Percentiles rank a stretch among this genome's conserved stretches.
Evolutionary conservation across 2,113 vertebrate genomes (phyloP).

Genomic region (Toxotes jaculatrix): DNA sequence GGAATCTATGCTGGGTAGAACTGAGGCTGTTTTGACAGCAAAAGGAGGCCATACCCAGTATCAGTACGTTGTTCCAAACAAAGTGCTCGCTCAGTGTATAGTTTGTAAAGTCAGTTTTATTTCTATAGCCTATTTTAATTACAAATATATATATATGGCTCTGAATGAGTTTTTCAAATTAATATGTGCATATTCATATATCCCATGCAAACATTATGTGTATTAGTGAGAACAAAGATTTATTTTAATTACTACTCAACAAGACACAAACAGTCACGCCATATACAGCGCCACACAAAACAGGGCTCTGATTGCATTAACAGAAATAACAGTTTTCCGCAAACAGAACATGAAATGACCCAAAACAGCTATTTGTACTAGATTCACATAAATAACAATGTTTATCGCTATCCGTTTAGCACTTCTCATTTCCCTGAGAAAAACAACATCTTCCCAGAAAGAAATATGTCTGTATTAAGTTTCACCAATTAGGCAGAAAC

Average conservation of each 20-base stretch:
- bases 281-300: not conserved
- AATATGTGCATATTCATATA: not conserved
- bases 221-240: not conserved
- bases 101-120: not conserved
- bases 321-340: not conserved
- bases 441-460: not conserved
- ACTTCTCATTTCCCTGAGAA: not conserved
- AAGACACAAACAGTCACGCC: not conserved
- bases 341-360: not conserved
- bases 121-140: not conserved
- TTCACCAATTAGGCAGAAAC: slow-evolving; percentile 17
- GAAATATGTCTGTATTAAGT: slow-evolving; percentile 13
- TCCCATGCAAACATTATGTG: not conserved
- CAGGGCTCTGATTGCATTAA: not conserved
- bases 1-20: not conserved
- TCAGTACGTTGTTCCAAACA: not conserved
- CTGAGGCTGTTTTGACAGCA: not conserved
- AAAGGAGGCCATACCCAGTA: not conserved
- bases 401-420: not conserved
- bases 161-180: not conserved
- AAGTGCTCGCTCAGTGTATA: not conserved
- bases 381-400: not conserved
- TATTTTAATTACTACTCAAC: not conserved
- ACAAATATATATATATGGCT: not conserved
- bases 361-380: not conserved